A percentile compares a stretch with the other conserved stretches of the same genome.
phyloP scores from a whole-genome alignment of 2,113 vertebrate species.

The Sakesphorus luctuosus region DNA sequence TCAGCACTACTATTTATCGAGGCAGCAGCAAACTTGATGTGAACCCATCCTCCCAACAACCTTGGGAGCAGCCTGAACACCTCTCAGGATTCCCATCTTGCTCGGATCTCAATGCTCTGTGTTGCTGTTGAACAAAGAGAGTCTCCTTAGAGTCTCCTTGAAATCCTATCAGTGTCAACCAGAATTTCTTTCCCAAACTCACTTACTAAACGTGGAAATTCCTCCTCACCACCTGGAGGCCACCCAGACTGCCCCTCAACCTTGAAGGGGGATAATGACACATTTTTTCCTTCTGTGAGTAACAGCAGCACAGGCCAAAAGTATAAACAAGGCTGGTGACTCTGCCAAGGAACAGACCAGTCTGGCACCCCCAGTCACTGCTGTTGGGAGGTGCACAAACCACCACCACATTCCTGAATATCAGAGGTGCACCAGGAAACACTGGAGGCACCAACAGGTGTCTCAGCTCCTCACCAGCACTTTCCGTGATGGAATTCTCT shows the following conservation, averaged over 20 bases:
- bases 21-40: not conserved
- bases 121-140: rapidly evolving
- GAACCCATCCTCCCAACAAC: not conserved
- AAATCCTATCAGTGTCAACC: not conserved
- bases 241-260: not conserved
- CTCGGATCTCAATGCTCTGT: not conserved
- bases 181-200: not conserved
- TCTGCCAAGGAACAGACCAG: not conserved
- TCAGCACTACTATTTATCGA: not conserved
- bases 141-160: not conserved
- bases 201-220: not conserved
- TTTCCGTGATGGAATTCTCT: not conserved
- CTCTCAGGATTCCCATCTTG: not conserved
- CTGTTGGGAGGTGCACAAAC: not conserved
- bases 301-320: not conserved
- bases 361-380: not conserved
- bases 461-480: not conserved
- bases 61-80: not conserved
- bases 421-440: not conserved
- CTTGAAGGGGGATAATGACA: not conserved
- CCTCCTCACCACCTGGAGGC: not conserved
- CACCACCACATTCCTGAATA: not conserved
- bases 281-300: not conserved
- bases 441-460: not conserved
- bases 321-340: not conserved